Conservation (phyloP, 2,888 invertebrate species). For the Deilephila elpenor region DNA sequence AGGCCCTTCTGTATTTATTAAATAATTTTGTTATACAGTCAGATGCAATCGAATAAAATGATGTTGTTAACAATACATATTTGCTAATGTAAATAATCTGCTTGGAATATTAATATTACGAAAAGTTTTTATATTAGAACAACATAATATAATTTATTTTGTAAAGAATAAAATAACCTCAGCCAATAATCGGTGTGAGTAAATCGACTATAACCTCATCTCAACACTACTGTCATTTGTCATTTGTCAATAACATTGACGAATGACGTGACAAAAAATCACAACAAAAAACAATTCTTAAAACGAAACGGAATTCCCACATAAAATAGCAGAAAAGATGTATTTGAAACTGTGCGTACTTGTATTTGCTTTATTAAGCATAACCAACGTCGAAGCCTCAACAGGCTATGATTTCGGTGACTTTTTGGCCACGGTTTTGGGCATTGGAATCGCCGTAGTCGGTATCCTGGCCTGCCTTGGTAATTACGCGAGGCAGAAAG, state of each 20-base stretch:
- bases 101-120: too few relatives aligned
- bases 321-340: constrained; percentile 52
- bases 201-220: not conserved
- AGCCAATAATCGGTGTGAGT: not conserved
- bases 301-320: not conserved
- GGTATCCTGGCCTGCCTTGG: constrained; percentile 88
- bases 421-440: constrained; percentile 87
- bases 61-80: too few relatives aligned
- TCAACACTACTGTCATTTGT: not conserved
- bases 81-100: too few relatives aligned
- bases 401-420: constrained; percentile 87
- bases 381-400: constrained; percentile 78
- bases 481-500: constrained; percentile 87
- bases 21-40: too few relatives aligned
- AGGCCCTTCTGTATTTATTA: not conserved
- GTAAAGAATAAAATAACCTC: too few relatives aligned
- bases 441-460: constrained; percentile 84
- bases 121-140: too few relatives aligned
- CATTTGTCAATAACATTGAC: not conserved
- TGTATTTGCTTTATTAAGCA: constrained; percentile 66
- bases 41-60: too few relatives aligned
- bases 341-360: constrained; percentile 68
- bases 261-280: constrained; percentile 20
- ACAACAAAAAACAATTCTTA: constrained; percentile 21
- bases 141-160: too few relatives aligned